These are phyloP conservation scores for Gobio gobio DNA, from an alignment of 2,113 vertebrate genomes.

Conservation along the genomic window DNA sequence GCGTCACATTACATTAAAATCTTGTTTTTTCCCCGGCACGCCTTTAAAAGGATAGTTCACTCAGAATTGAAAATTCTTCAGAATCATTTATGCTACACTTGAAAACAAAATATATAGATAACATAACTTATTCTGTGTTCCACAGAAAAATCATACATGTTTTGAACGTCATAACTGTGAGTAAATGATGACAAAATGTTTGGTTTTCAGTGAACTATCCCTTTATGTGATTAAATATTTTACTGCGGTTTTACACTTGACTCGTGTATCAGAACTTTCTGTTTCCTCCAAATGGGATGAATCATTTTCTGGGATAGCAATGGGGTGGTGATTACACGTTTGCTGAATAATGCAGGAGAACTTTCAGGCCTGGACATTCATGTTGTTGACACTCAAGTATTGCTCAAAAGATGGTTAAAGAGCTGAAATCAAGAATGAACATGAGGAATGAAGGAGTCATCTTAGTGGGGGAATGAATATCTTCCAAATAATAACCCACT, in stretches of 20 bases:
- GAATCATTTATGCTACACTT: background rate
- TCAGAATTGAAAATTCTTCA: background rate
- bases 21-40: background rate
- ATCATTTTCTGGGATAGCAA: slow-evolving; percentile 20
- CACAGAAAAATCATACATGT: background rate
- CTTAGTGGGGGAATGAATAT: background rate
- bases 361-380: slow-evolving; percentile 21
- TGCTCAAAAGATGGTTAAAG: slow-evolving; percentile 28
- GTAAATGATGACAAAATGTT: background rate
- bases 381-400: slow-evolving; percentile 33
- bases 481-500: background rate
- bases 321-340: slow-evolving; percentile 6
- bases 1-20: background rate
- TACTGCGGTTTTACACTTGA: background rate
- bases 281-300: slow-evolving; percentile 24
- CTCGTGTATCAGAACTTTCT: background rate
- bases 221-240: background rate
- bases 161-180: background rate
- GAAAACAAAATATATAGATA: background rate
- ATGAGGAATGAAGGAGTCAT: slow-evolving; percentile 25
- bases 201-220: background rate
- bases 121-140: background rate
- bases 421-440: slow-evolving; percentile 29
- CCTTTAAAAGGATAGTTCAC: background rate
- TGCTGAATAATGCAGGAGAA: background rate